Evolutionary conservation across 2,113 vertebrate genomes (phyloP).

Genomic region (Pedionomus torquatus): DNA sequence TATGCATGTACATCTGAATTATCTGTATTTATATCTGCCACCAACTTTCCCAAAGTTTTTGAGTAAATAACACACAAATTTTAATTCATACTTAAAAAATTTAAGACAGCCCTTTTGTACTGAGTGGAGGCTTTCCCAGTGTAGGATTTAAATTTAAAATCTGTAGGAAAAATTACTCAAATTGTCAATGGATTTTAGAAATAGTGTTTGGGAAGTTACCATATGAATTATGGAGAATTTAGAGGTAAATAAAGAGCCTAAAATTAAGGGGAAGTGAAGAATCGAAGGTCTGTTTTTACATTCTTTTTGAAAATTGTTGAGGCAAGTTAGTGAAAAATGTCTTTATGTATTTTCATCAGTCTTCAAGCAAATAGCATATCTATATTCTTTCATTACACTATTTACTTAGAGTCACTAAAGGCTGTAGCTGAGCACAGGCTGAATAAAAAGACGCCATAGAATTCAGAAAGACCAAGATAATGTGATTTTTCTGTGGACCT

Average conservation of each 20-base stretch:
- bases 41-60: background rate
- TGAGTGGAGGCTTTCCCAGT: background rate
- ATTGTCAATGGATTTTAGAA: background rate
- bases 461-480: background rate
- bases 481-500: background rate
- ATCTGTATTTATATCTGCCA: background rate
- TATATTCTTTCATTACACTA: background rate
- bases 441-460: background rate
- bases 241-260: background rate
- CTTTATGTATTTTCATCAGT: background rate
- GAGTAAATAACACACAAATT: background rate
- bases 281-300: background rate
- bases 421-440: background rate
- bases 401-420: background rate
- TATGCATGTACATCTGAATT: background rate
- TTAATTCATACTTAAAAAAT: background rate
- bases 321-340: background rate
- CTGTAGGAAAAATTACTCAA: background rate
- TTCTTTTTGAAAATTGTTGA: background rate
- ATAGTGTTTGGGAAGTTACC: background rate
- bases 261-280: background rate
- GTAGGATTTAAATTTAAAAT: background rate
- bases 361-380: background rate
- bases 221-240: background rate
- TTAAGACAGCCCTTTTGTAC: background rate